Base-by-base conservation (phyloP, 1,140 invertebrate genomes). In the Eumaeus atala region DNA sequence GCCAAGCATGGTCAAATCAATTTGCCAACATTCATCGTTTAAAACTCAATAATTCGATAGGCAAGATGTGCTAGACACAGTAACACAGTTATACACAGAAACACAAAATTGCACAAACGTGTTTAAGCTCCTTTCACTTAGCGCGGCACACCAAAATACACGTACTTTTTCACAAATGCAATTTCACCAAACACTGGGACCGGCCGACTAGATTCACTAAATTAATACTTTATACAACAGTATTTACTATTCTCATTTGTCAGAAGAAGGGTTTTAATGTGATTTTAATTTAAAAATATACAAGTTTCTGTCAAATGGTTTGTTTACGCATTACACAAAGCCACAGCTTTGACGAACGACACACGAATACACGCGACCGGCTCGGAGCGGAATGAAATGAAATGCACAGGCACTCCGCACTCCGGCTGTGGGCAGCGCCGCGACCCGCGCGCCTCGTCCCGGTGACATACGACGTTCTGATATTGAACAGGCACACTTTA, bases 91-190 rank as follows among this genome's bases (percentile, higher is more conserved):
- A 14, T 9, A 44, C 40, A 28, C 21, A 2, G 16, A 44, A 14
- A 44, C 40, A 44, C 40, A 44, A 16, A 44, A 44, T 44, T 44
- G 40, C 40, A 44, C 40, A 44, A 44, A 44, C 40, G 40, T 56
- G 72, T 68, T 35, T 66, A 56, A 66, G 59, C 65, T 77, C 73
- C 81, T 84, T 84, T 84, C 81, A 84, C 81, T 75, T 68, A 70
- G 66, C 70, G 68, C 64, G 57, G 65, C 66, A 65, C 64, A 70
- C 65, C 65, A 64, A 74, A 74, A 70, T 68, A 74, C 64, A 70
- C 66, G 70, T 70, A 65, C 59, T 65, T 70, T 62, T 48, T 61
- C 56, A 67, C 69, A 65, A 68, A 62, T 75, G 63, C 61, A 65
- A 64, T 61, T 65, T 62, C 54, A 68, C 58, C 58, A 68, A 79